These are phyloP conservation scores for Drosophila putrida DNA, from an alignment of 2,888 invertebrate species.

Conservation along the genomic window DNA sequence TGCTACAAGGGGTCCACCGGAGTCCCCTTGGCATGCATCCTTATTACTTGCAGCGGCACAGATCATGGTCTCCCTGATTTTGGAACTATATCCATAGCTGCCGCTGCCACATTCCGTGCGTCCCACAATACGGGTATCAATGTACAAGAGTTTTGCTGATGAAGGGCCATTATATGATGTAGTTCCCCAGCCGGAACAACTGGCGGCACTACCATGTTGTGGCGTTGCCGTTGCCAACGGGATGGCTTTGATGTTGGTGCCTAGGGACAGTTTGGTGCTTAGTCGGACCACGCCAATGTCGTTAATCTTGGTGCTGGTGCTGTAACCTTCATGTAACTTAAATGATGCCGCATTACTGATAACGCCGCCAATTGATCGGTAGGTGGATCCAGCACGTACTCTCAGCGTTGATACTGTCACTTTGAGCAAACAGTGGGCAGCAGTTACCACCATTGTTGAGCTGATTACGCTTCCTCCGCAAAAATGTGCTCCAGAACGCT, in stretches of 20 bases:
- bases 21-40: constrained; percentile 82
- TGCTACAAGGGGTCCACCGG: constrained; percentile 80
- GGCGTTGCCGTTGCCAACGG: constrained; percentile 49
- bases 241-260: constrained; percentile 46
- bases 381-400: constrained; percentile 52
- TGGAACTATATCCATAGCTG: constrained; percentile 83
- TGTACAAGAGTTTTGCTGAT: constrained; percentile 38
- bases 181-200: constrained; percentile 58
- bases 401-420: constrained; percentile 26
- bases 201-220: constrained; percentile 33
- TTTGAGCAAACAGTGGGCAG: constrained; percentile 87
- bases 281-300: constrained; percentile 55
- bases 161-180: constrained; percentile 31
- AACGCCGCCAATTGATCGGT: constrained; percentile 36
- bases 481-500: constrained; percentile 85
- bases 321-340: constrained; percentile 46
- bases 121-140: constrained; percentile 51
- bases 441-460: constrained; percentile 86
- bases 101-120: constrained; percentile 82
- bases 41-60: constrained; percentile 67
- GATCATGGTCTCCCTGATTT: constrained; percentile 67
- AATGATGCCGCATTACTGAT: constrained; percentile 33
- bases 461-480: constrained; percentile 87
- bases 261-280: constrained; percentile 28
- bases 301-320: constrained; percentile 11